A percentile compares a stretch with the other conserved stretches of the same genome.
Conservation (phyloP, 2,113 vertebrate genomes). For the Pelecanoides urinatrix region DNA sequence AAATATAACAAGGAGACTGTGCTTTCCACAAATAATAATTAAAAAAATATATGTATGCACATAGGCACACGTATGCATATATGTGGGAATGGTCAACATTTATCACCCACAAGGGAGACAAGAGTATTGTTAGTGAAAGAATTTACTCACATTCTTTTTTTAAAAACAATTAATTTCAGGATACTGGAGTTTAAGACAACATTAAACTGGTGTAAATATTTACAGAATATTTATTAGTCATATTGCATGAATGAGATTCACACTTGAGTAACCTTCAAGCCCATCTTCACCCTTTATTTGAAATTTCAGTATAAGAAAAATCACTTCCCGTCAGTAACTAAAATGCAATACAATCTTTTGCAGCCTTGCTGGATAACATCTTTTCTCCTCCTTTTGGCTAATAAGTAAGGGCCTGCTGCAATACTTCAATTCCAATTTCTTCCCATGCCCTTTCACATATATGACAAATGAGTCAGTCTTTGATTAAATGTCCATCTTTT, state of each 20-base stretch:
- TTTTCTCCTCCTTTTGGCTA: not conserved
- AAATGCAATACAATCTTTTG: not conserved
- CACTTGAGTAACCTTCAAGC: not conserved
- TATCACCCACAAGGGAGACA: not conserved
- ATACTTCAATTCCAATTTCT: not conserved
- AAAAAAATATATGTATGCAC: not conserved
- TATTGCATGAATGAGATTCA: not conserved
- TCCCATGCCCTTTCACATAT: slow-evolving; percentile 1
- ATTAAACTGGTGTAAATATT: slow-evolving; percentile 4
- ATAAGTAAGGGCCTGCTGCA: not conserved
- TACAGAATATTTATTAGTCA: not conserved
- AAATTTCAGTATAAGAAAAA: not conserved
- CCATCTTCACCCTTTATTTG: not conserved
- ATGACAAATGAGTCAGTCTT: not conserved
- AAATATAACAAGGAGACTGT: not conserved
- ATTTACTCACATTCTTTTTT: not conserved
- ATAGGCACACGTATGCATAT: not conserved
- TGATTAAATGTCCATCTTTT: not conserved
- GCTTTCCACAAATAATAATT: not conserved
- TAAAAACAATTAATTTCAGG: not conserved
- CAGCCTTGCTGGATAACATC: not conserved
- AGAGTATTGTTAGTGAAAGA: not conserved
- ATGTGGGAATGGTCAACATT: not conserved
- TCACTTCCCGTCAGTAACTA: not conserved
- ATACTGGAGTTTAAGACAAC: not conserved